Conservation (phyloP, 2,888 invertebrate species). For the Ferdinandea cuprea region DNA sequence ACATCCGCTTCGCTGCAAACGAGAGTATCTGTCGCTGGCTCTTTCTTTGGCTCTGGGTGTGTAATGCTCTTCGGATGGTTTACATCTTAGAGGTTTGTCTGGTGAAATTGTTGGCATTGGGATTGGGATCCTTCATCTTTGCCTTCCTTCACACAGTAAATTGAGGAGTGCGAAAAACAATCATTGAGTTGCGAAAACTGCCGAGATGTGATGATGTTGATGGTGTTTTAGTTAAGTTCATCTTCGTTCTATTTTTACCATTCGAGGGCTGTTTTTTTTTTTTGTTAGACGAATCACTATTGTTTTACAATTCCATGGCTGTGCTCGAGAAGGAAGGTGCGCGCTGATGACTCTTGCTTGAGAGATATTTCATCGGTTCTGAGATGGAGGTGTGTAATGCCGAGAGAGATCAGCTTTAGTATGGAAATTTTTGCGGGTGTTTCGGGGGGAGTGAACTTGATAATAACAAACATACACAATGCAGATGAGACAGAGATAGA, state of each 20-base stretch:
- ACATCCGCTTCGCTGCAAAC: too few relatives aligned
- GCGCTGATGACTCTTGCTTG: conserved; percentile 34
- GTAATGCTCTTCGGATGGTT: conserved; percentile 58
- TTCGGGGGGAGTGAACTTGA: conserved; percentile 48
- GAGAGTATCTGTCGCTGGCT: too few relatives aligned
- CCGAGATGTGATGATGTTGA: conserved; percentile 48
- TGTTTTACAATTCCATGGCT: conserved; percentile 68
- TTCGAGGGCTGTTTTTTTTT: too few relatives aligned
- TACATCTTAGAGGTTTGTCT: conserved; percentile 62
- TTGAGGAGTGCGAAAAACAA: conserved; percentile 72
- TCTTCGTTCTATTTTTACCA: conserved; percentile 2
- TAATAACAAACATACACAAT: conserved; percentile 63
- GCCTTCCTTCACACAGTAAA: conserved; percentile 32
- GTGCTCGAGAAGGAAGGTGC: too few relatives aligned
- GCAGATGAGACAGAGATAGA: neutral
- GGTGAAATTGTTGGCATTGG: conserved; percentile 4
- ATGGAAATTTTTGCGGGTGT: conserved; percentile 63
- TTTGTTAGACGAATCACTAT: conserved; percentile 17
- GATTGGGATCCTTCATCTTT: conserved; percentile 17
- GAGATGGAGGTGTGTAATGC: conserved; percentile 39
- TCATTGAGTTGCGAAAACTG: conserved; percentile 71
- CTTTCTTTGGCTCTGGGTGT: too few relatives aligned
- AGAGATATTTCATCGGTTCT: conserved; percentile 1
- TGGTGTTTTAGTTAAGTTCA: too few relatives aligned
- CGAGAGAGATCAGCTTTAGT: conserved; percentile 64